phyloP scores from a whole-genome alignment of 2,888 invertebrate species.

The Chrysolina oricalcia region DNA sequence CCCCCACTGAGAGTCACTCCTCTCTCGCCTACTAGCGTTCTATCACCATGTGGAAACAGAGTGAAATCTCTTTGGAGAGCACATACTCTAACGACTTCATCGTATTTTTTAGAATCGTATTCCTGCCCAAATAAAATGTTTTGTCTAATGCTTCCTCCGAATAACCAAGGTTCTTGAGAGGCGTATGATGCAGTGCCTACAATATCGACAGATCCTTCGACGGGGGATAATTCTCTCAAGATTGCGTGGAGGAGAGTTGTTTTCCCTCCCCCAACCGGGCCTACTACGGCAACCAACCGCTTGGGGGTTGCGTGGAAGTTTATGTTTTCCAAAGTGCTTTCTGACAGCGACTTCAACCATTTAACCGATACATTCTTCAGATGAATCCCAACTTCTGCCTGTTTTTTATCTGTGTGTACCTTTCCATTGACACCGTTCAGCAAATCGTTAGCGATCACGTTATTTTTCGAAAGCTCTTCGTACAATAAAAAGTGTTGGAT shows the following conservation, averaged over 20 bases:
- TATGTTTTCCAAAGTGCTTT: slow-evolving; percentile 74
- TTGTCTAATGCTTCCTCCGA: slow-evolving; percentile 86
- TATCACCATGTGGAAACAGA: slow-evolving; percentile 84
- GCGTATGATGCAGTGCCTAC: slow-evolving; percentile 83
- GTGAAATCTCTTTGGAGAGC: slow-evolving; percentile 82
- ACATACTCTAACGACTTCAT: slow-evolving; percentile 79
- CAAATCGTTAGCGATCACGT: not conserved
- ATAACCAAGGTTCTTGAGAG: slow-evolving; percentile 89
- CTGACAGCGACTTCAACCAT: slow-evolving; percentile 72
- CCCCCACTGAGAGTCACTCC: slow-evolving; percentile 84
- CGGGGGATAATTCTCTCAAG: slow-evolving; percentile 82
- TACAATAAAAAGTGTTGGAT: slow-evolving; percentile 76
- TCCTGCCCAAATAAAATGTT: slow-evolving; percentile 92
- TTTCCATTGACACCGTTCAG: not conserved
- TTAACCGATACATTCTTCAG: slow-evolving; percentile 79
- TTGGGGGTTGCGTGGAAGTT: slow-evolving; percentile 78
- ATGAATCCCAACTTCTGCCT: slow-evolving; percentile 70
- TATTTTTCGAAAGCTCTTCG: slow-evolving; percentile 46
- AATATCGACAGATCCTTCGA: slow-evolving; percentile 78
- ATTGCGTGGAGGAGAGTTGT: slow-evolving; percentile 73
- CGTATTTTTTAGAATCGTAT: slow-evolving; percentile 79
- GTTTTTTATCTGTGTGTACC: not conserved
- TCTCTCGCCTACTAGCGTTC: slow-evolving; percentile 84
- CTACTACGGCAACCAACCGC: slow-evolving; percentile 74
- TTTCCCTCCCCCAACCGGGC: slow-evolving; percentile 80